Base-by-base conservation (phyloP, 37 sponge, comb jelly and placozoan genomes). In the Spongilla lacustris region DNA sequence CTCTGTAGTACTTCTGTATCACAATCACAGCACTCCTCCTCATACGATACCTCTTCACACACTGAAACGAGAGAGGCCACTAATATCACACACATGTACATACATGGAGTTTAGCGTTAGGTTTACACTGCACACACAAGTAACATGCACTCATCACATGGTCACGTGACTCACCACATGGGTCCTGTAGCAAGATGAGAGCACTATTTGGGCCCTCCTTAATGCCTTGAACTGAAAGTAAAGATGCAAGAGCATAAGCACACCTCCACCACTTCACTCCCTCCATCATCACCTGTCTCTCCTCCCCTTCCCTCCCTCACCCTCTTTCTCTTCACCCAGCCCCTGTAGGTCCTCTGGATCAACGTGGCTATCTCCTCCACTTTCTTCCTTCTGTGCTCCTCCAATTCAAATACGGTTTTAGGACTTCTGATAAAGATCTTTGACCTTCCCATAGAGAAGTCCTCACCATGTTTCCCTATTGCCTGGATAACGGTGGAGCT, bases 341-440 rank as follows among this genome's bases (percentile, higher is more conserved):
- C 94, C 19, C 92, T 31, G 90, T 83, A 93, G 2, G 72, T 48
- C 66, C 82, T 94, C 81, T 86, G 87, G 11, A 96, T 89, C 35
- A 94, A 85, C 0, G 85, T 89, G 36, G 90, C 96, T 24, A 96
- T 33, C 66, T 85, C 87, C 13, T 89, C 36, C 85, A 96, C 29
- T 25, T 75, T 76, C 28, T 66, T 32, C 50, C 89, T 88, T 50
- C 96, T 81, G 35, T 32, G 41, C n/a, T 90, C 92, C 72, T 96
- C 96, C 71, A 96, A 27, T 21, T 89, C 90, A 83, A 96, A 94
- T 79, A 96, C 95, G 28, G 92, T 96, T 24, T 33, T 81, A 8
- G 96, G 92, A 36, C 83, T 85, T 23, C 92, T 66, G 41, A 96
- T 94, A 85, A 96, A 96, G 70, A 96, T 36, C 82, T 96, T 96